These are phyloP conservation scores for Heliothis virescens DNA, from an alignment of 1,140 invertebrate genomes.

Conservation along the genomic window DNA sequence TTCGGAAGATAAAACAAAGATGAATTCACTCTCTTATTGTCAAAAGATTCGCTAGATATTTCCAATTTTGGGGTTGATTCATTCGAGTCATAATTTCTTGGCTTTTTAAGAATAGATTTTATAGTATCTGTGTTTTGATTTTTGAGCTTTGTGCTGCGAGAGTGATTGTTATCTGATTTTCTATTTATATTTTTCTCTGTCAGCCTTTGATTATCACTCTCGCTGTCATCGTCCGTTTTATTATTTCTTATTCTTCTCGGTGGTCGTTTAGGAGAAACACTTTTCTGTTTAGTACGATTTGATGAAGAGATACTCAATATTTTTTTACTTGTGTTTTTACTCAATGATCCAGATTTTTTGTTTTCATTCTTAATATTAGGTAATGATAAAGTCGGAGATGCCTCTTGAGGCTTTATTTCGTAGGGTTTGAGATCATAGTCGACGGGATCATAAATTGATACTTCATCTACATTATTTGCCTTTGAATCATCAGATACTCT, in stretches of 20 bases:
- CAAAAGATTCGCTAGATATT: slow-evolving; percentile 70
- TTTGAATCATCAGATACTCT: slow-evolving; percentile 83
- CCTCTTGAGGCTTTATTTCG: slow-evolving; percentile 75
- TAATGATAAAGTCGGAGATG: slow-evolving; percentile 72
- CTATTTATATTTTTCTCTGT: slow-evolving; percentile 70
- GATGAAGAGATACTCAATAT: slow-evolving; percentile 63
- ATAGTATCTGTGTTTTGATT: slow-evolving; percentile 78
- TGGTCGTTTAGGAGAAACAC: slow-evolving; percentile 79
- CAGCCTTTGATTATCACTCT: slow-evolving; percentile 80
- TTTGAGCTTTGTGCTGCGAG: slow-evolving; percentile 70
- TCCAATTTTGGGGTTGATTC: slow-evolving; percentile 66
- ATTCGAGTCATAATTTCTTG: slow-evolving; percentile 74
- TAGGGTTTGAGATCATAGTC: slow-evolving; percentile 83
- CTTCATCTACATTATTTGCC: slow-evolving; percentile 69
- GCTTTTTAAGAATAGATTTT: slow-evolving; percentile 91
- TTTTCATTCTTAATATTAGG: slow-evolving; percentile 82
- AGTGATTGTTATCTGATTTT: slow-evolving; percentile 58
- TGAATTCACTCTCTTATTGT: slow-evolving; percentile 79
- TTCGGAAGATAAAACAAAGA: slow-evolving; percentile 90
- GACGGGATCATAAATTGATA: slow-evolving; percentile 80
- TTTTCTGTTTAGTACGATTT: slow-evolving; percentile 81
- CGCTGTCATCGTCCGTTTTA: slow-evolving; percentile 82
- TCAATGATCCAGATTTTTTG: slow-evolving; percentile 71
- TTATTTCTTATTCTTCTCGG: slow-evolving; percentile 77
- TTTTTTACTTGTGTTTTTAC: slow-evolving; percentile 77